Evolutionary conservation across 2,113 vertebrate species (phyloP).

Genomic region (Lutjanus erythropterus): DNA sequence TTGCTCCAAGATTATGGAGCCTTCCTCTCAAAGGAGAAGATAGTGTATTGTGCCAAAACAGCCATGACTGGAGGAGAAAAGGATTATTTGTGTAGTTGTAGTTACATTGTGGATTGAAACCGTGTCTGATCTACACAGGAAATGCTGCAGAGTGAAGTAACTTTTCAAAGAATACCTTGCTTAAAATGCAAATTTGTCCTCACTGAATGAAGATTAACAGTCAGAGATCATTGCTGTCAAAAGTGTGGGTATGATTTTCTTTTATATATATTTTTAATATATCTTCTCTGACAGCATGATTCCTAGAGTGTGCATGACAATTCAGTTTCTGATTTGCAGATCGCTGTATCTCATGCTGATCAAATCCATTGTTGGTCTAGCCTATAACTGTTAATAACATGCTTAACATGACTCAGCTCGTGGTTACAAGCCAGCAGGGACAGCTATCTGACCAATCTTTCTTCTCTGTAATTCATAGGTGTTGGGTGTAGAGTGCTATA

Average conservation of each 20-base stretch:
- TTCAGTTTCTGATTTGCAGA: not conserved
- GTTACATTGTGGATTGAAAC: not conserved
- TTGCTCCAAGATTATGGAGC: conserved; percentile 62
- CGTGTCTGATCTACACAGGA: not conserved
- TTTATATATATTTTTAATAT: not conserved
- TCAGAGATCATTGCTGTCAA: not conserved
- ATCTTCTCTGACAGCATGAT: not conserved
- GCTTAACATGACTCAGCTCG: not conserved
- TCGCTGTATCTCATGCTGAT: not conserved
- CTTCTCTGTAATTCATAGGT: not conserved
- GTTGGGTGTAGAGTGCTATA: not conserved
- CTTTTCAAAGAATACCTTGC: not conserved
- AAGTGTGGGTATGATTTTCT: too few relatives aligned
- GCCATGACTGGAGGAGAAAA: conserved; percentile 14
- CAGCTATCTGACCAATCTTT: not conserved
- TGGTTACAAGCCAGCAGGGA: not conserved
- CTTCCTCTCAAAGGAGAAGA: conserved; percentile 42
- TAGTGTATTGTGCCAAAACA: conserved; percentile 14
- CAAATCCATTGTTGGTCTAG: not conserved
- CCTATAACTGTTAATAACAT: not conserved
- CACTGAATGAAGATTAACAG: not conserved
- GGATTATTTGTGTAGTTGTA: not conserved
- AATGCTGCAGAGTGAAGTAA: conserved; percentile 1
- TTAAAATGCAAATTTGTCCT: not conserved
- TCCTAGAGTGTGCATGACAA: not conserved